These are phyloP conservation scores for Agrypnus murinus DNA, from an alignment of 2,888 invertebrate genomes.

Conservation along the genomic window DNA sequence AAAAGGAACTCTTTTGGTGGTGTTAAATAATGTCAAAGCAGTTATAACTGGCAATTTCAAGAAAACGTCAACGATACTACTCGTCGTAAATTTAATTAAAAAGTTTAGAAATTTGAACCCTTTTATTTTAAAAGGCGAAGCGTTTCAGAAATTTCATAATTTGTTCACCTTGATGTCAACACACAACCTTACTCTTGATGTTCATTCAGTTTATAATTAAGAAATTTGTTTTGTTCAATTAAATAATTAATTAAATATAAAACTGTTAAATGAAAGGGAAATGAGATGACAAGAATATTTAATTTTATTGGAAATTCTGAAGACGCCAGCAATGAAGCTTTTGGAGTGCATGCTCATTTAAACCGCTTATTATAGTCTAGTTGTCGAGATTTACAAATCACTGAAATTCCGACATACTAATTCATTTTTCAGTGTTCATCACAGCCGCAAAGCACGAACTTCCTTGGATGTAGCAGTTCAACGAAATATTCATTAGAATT, in stretches of 20 bases:
- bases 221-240: too few species aligned
- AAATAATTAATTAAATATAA: background rate
- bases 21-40: conserved; percentile 27
- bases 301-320: background rate
- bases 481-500: too few species aligned
- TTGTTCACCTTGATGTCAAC: background rate
- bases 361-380: too few species aligned
- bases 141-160: conserved; percentile 18
- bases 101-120: conserved; percentile 19
- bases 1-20: conserved; percentile 16
- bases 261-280: background rate
- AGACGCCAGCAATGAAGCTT: too few species aligned
- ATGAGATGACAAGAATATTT: background rate
- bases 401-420: too few species aligned
- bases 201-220: background rate
- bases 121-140: conserved; percentile 25
- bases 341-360: too few species aligned
- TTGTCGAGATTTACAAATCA: too few species aligned
- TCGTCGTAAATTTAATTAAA: conserved; percentile 25
- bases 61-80: conserved; percentile 14
- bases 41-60: conserved; percentile 11
- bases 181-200: background rate
- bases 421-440: too few species aligned
- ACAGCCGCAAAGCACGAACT: too few species aligned
- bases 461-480: too few species aligned